A percentile compares a stretch with the other conserved stretches of the same genome.
These are phyloP conservation scores for Notarius lentiginosus DNA, from an alignment of 2,113 vertebrate genomes.

Conservation along the genomic window DNA sequence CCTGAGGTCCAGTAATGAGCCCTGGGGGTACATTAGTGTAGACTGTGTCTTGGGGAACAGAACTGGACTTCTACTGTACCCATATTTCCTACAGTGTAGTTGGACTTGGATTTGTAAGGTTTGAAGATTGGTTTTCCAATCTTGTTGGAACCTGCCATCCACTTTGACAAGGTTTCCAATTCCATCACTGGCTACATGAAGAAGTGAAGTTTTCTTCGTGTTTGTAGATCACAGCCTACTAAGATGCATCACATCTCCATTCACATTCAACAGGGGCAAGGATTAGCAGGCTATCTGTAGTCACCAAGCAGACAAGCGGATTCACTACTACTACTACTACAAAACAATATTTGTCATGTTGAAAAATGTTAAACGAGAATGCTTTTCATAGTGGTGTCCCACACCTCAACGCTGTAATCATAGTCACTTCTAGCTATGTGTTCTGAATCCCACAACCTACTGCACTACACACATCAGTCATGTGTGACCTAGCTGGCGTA, in stretches of 20 bases:
- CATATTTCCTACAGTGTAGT: too few species aligned
- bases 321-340: neutral
- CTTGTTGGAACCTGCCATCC: neutral
- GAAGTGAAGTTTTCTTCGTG: neutral
- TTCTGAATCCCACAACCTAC: neutral
- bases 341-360: neutral
- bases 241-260: neutral
- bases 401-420: too few species aligned
- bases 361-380: neutral
- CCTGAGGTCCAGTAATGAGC: too few species aligned
- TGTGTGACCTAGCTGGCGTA: neutral
- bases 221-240: neutral
- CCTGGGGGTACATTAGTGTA: too few species aligned
- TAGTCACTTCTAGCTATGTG: too few species aligned
- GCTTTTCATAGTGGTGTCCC: too few species aligned
- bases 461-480: neutral
- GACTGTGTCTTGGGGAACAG: too few species aligned
- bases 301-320: neutral
- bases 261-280: neutral
- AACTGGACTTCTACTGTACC: too few species aligned
- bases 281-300: neutral
- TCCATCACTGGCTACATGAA: neutral
- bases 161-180: neutral
- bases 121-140: neutral
- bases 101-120: too few species aligned